A percentile compares a stretch with the other conserved stretches of the same genome.
These are phyloP conservation scores for Gryon sp. DNA, from an alignment of 1,140 invertebrate genomes.

Conservation along the genomic window DNA sequence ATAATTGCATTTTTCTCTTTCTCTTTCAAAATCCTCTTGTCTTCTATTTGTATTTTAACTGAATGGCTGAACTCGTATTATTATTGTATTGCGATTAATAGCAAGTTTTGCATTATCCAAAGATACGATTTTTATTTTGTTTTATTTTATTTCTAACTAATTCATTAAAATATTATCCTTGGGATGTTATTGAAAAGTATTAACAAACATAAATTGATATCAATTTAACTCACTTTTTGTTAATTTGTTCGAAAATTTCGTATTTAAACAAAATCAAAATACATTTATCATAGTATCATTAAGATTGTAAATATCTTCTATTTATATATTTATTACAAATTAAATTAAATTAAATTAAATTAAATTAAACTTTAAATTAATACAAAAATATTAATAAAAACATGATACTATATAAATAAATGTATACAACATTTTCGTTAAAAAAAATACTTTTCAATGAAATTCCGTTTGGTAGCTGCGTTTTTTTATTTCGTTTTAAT, in stretches of 20 bases:
- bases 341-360: too few species aligned
- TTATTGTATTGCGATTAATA: slow-evolving; percentile 1
- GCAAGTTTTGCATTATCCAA: slow-evolving; percentile 49
- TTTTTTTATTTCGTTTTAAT: slow-evolving; percentile 44
- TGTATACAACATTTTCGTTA: not conserved
- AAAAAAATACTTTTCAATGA: slow-evolving; percentile 34
- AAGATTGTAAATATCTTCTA: too few species aligned
- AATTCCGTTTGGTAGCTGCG: slow-evolving; percentile 33
- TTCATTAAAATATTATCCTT: slow-evolving; percentile 26
- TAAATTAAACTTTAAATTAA: not conserved
- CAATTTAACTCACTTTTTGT: too few species aligned
- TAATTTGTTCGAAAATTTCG: too few species aligned
- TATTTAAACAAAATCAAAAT: too few species aligned
- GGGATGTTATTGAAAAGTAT: slow-evolving; percentile 48
- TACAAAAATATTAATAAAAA: not conserved
- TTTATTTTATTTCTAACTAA: too few species aligned
- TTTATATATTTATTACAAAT: too few species aligned
- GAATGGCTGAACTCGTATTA: too few species aligned
- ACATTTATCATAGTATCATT: too few species aligned
- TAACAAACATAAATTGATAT: too few species aligned
- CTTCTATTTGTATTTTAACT: too few species aligned
- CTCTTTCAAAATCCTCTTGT: too few species aligned
- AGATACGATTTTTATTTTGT: slow-evolving; percentile 45
- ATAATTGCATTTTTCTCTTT: slow-evolving; percentile 50
- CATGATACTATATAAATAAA: not conserved